These are phyloP conservation scores for Caenorhabditis drosophilae DNA, from an alignment of 2,888 invertebrate species.

Conservation along the genomic window DNA sequence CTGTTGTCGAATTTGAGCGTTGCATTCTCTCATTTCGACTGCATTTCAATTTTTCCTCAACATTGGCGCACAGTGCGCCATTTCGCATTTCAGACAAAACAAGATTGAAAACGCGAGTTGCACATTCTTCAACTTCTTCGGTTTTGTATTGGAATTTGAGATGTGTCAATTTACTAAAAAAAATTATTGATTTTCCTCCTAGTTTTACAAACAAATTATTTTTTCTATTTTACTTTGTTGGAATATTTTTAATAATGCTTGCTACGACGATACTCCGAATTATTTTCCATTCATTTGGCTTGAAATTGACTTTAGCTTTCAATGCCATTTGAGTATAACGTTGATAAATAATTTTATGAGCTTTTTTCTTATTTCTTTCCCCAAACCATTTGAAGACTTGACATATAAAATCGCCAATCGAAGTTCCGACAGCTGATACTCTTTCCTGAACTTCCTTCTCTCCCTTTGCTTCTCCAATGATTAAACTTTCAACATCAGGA, in stretches of 20 bases:
- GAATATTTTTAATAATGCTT: constrained; percentile 35
- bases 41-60: constrained; percentile 33
- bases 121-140: constrained; percentile 44
- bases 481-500: constrained; percentile 23
- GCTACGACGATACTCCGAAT: constrained; percentile 50
- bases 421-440: constrained; percentile 26
- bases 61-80: constrained; percentile 59
- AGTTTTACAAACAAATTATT: too few species aligned
- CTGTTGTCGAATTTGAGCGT: constrained; percentile 22
- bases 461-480: constrained; percentile 22
- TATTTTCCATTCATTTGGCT: constrained; percentile 60
- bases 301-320: constrained; percentile 50
- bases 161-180: too few species aligned
- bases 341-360: constrained; percentile 14
- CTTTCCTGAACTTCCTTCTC: constrained; percentile 20
- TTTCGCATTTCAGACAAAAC: constrained; percentile 64
- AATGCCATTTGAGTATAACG: constrained; percentile 39
- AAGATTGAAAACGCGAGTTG: constrained; percentile 61
- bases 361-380: constrained; percentile 13
- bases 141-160: too few species aligned
- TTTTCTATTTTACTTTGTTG: constrained; percentile 6
- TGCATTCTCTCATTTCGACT: constrained; percentile 17
- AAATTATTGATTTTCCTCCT: too few species aligned
- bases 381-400: constrained; percentile 46
- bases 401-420: constrained; percentile 39